Evolutionary conservation across 2,888 invertebrate genomes (phyloP).

Genomic region (Apamea sordens): DNA sequence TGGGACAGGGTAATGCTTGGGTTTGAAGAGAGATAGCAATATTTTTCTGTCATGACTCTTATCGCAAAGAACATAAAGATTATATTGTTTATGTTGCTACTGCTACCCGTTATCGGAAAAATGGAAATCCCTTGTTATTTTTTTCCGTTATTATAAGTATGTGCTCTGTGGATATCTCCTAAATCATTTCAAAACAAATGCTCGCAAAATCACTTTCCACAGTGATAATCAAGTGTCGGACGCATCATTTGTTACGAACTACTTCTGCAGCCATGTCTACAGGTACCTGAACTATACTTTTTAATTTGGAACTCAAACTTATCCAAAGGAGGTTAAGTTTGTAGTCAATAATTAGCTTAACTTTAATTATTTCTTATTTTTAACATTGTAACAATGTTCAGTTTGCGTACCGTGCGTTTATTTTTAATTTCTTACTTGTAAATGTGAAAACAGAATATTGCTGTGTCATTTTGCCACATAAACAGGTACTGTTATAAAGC

Average conservation of each 20-base stretch:
- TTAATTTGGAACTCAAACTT: constrained; percentile 23
- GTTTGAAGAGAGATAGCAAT: constrained; percentile 61
- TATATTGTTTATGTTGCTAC: constrained; percentile 36
- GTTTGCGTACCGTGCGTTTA: neutral
- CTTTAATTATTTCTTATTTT: neutral
- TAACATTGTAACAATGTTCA: neutral
- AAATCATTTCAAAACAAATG: constrained; percentile 75
- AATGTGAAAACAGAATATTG: constrained; percentile 31
- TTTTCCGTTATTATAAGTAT: constrained; percentile 23
- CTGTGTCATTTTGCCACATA: constrained; percentile 48
- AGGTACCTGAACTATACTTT: constrained; percentile 62
- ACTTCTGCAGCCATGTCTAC: constrained; percentile 76
- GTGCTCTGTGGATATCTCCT: constrained; percentile 36
- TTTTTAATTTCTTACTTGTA: neutral
- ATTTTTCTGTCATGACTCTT: constrained; percentile 58
- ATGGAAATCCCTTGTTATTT: constrained; percentile 53
- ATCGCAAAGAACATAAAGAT: neutral
- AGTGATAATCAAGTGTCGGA: constrained; percentile 69
- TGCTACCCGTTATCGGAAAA: constrained; percentile 48
- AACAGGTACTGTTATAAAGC: neutral
- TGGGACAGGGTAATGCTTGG: constrained; percentile 61
- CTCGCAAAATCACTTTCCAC: constrained; percentile 72
- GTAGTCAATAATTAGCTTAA: neutral
- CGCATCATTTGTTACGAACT: constrained; percentile 67
- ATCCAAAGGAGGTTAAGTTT: constrained; percentile 39